Evolutionary conservation across 2,797 vertebrate species (phyloP), one percentile per base, ranked within the genome.

Genomic region (Molothrus ater): DNA sequence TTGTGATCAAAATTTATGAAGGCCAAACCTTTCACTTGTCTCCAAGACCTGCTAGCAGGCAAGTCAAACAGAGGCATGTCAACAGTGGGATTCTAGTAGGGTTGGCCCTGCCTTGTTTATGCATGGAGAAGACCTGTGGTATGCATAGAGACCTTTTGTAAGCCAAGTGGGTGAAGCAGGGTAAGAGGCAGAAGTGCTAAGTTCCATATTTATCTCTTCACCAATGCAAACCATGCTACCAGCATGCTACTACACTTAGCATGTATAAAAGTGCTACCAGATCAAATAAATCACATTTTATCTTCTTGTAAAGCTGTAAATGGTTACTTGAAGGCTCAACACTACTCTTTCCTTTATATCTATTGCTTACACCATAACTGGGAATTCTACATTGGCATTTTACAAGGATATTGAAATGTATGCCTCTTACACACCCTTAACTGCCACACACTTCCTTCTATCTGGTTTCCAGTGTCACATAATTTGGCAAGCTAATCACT

Each of bases 311-410:
- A 87, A 72, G 11, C 17, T 4, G 1, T 32, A 92, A 21, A 29
- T 51, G 36, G 38, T 10, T 7, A 78, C 19, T 57, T 71, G 20
- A 1, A 2, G 43, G 28, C 11, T 40, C 22, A 59, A 32, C 0
- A 2, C 12, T 5, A 2, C 32, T 81, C 40, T 50, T 74, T 21
- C 17, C 36, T 86, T 71, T 63, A 7, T 10, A 40, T 66, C 26
- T 22, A 2, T 48, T 12, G 0, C 10, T 45, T 25, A 21, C 0
- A 1, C 25, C 0, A 0, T 45, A 42, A 68, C 31, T 56, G 42
- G 38, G 26, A 90, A 24, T 10, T 38, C 76, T 36, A 36, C 26
- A 9, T 2, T 61, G 54, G 13, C 17, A 40, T 50, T 50, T 60
- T 17, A 53, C 13, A 45, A 66, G 53, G 68, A 64, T 53, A 42